Evolutionary conservation across 2,113 vertebrate species (phyloP).

Genomic region (Struthidea cinerea): DNA sequence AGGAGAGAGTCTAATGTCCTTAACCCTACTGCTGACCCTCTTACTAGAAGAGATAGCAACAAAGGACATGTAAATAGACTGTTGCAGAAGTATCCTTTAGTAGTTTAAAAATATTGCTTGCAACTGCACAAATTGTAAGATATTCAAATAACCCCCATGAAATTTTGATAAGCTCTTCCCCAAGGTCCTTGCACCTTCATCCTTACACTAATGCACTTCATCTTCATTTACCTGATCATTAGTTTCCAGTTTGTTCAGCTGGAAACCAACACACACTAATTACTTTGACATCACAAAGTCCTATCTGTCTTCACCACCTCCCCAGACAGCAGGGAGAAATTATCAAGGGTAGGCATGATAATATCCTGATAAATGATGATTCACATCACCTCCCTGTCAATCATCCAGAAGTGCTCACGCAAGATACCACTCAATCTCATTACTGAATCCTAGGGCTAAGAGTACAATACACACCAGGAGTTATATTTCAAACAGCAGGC

Average conservation of each 20-base stretch:
- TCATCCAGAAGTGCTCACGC: conserved; percentile 67
- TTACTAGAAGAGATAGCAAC: not conserved
- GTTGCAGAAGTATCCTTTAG: conserved; percentile 1
- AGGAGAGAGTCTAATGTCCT: not conserved
- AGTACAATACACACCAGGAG: conserved; percentile 68
- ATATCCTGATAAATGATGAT: conserved; percentile 76
- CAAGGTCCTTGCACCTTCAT: conserved; percentile 63
- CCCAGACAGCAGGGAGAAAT: conserved; percentile 77
- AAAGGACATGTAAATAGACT: conserved; percentile 35
- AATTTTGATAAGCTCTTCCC: conserved; percentile 70
- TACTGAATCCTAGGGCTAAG: conserved; percentile 60
- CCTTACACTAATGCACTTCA: conserved; percentile 70
- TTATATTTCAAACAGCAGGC: conserved; percentile 71
- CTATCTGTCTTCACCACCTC: conserved; percentile 71
- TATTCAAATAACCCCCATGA: conserved; percentile 50
- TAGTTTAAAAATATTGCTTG: conserved; percentile 34
- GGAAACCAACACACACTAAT: conserved; percentile 81
- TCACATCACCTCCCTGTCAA: conserved; percentile 74
- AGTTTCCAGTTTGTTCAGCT: conserved; percentile 79
- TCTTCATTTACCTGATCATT: conserved; percentile 82
- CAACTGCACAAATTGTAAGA: conserved; percentile 44
- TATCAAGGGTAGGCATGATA: conserved; percentile 74
- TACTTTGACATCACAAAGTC: conserved; percentile 77
- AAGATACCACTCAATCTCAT: conserved; percentile 73
- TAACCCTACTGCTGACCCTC: not conserved